Percentiles rank a stretch among this genome's conserved stretches.
phyloP scores from a whole-genome alignment of 1,140 invertebrate species.

The Drosophila bipectinata region DNA sequence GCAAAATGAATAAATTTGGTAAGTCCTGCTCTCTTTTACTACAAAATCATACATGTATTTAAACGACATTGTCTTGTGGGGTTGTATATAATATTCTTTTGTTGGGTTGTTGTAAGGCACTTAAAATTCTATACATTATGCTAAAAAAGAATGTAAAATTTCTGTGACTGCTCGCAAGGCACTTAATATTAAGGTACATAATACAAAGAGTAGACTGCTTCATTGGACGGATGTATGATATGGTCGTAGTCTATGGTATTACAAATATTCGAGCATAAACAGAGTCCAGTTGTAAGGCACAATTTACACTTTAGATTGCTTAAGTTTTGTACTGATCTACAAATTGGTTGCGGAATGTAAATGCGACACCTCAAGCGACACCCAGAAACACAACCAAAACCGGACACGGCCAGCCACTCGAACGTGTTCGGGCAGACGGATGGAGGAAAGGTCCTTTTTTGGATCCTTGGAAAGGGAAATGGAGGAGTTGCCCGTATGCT shows the following conservation, averaged over 20 bases:
- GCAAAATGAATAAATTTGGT: conserved; percentile 76
- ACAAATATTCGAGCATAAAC: conserved; percentile 39
- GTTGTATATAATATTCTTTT: conserved; percentile 29
- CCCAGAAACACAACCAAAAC: conserved; percentile 25
- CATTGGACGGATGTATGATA: conserved; percentile 64
- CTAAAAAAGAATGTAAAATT: conserved; percentile 33
- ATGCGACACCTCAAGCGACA: conserved; percentile 7
- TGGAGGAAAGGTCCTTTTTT: conserved; percentile 10
- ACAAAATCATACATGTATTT: conserved; percentile 40
- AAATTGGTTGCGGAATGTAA: conserved; percentile 45
- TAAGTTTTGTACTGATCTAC: conserved; percentile 64
- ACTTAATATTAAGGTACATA: conserved; percentile 59
- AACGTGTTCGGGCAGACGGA: conserved; percentile 55
- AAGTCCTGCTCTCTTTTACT: conserved; percentile 23
- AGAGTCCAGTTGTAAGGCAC: conserved; percentile 58
- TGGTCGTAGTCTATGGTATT: conserved; percentile 55
- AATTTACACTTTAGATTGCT: conserved; percentile 44
- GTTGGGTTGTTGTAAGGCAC: conserved; percentile 17
- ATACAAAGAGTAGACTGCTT: conserved; percentile 42
- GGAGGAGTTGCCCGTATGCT: conserved; percentile 77
- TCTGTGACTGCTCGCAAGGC: conserved; percentile 33
- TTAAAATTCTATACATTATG: conserved; percentile 53
- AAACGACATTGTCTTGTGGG: conserved; percentile 13
- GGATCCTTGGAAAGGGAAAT: conserved; percentile 50
- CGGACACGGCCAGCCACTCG: conserved; percentile 51